Base-by-base conservation (phyloP, 2,888 invertebrate species). In the Podabrus alpinus region DNA sequence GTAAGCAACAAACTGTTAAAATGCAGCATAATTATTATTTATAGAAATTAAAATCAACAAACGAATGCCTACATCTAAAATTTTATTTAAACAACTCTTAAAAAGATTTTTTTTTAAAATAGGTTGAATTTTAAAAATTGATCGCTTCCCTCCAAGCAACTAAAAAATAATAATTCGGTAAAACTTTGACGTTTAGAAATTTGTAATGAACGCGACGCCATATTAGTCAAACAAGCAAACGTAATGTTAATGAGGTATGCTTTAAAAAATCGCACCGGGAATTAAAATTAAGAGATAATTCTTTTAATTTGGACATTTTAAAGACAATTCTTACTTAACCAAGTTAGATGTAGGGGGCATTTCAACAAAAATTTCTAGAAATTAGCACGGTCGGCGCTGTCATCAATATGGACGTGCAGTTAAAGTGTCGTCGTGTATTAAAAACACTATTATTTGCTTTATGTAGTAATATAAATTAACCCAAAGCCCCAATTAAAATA, bases 361-460 rank as follows among this genome's bases (percentile, higher is more conserved):
- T 90, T 87, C 89, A 88, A 89, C 89, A 89, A 90, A 91, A 91
- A 91, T 90, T 91, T 90, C 90, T 87, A 87, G 88, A 89, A 91
- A 90, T 91, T 90, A 91, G 90, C 91, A 91, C 91, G 87, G 90
- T 89, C 89, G 91, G 91, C 91, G 91, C 91, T 91, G 91, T 89
- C 90, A 90, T 90, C 91, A 91, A 90, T 88, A 89, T 89, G 89
- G 89, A 87, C 87, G 84, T 85, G 73, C 72, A 78, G 80, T 77
- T 75, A 80, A 83, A 82, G 84, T 83, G 84, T 80, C 79, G 83
- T 80, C 71, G 75, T 73, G 72, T 72, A 67, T 62, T 29, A 71
- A 69, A 78, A 71, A 72, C 66, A 64, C 25, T 9, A 15, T 10
- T 60, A 70, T 77, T 77, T 67, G 17, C 29, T 59, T 29, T 15